Conservation (phyloP, 1,140 invertebrate species). For the Sinella curviseta region DNA sequence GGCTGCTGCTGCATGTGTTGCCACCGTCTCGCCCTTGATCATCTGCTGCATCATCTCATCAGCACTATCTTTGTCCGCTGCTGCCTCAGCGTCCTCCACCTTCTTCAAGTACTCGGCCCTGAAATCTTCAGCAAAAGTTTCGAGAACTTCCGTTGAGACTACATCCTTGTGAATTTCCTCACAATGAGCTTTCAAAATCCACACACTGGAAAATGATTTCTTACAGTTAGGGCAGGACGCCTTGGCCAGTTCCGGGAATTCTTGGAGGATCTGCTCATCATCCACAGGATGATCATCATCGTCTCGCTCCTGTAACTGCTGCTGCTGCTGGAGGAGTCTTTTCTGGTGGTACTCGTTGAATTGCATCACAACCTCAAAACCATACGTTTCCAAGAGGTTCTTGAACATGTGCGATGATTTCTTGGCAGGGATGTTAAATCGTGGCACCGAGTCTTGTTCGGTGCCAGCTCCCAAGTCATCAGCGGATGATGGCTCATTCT, state of each 20-base stretch:
- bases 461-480: not conserved
- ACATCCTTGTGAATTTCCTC: slow-evolving; percentile 91
- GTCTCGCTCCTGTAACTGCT: slow-evolving; percentile 55
- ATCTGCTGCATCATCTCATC: not conserved
- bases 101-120: slow-evolving; percentile 83
- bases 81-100: slow-evolving; percentile 59
- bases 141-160: slow-evolving; percentile 82
- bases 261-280: slow-evolving; percentile 59
- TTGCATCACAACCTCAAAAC: slow-evolving; percentile 94
- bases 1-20: not conserved
- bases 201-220: slow-evolving; percentile 92
- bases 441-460: slow-evolving; percentile 48
- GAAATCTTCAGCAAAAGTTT: slow-evolving; percentile 87
- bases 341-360: slow-evolving; percentile 89
- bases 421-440: slow-evolving; percentile 60
- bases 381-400: slow-evolving; percentile 86
- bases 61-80: not conserved
- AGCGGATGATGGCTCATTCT: slow-evolving; percentile 35
- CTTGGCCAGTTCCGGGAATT: slow-evolving; percentile 68
- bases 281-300: slow-evolving; percentile 51
- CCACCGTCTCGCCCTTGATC: not conserved
- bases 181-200: slow-evolving; percentile 92
- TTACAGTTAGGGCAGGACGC: slow-evolving; percentile 83
- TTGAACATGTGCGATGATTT: slow-evolving; percentile 83
- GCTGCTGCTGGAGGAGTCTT: slow-evolving; percentile 60